Evolutionary conservation across 2,797 vertebrate genomes (phyloP).

Genomic region (Hypotaenidia philippensis): DNA sequence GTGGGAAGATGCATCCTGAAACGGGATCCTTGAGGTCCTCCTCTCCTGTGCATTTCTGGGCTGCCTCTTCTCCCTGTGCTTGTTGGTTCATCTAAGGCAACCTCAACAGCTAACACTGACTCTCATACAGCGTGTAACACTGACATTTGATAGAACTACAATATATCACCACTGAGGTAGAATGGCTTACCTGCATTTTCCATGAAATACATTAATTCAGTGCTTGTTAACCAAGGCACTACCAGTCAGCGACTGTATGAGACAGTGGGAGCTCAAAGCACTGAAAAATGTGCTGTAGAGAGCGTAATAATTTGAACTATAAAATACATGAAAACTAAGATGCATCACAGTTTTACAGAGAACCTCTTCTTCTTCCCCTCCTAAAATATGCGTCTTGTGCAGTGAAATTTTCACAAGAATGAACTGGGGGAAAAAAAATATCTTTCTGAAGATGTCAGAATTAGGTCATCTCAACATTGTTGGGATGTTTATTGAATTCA

Average conservation of each 20-base stretch:
- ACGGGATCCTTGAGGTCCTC: neutral
- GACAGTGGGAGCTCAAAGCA: neutral
- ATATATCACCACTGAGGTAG: neutral
- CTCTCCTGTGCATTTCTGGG: neutral
- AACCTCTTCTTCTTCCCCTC: neutral
- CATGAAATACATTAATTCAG: neutral
- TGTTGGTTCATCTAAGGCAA: neutral
- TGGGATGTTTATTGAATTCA: constrained; percentile 41
- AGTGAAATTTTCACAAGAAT: constrained; percentile 6
- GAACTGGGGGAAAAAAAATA: neutral
- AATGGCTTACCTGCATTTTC: neutral
- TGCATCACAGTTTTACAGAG: neutral
- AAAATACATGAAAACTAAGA: neutral
- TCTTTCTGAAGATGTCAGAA: constrained; percentile 2
- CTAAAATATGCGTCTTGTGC: neutral
- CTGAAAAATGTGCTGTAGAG: neutral
- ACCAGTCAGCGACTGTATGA: neutral
- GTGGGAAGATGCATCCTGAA: neutral
- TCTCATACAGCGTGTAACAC: neutral
- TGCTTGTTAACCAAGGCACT: neutral
- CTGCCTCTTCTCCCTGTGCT: neutral
- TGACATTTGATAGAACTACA: neutral
- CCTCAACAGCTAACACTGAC: neutral
- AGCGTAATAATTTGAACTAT: neutral
- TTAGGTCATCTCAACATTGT: neutral